Base-by-base conservation (phyloP, 2,113 vertebrate genomes). In the Antigone vipio region DNA sequence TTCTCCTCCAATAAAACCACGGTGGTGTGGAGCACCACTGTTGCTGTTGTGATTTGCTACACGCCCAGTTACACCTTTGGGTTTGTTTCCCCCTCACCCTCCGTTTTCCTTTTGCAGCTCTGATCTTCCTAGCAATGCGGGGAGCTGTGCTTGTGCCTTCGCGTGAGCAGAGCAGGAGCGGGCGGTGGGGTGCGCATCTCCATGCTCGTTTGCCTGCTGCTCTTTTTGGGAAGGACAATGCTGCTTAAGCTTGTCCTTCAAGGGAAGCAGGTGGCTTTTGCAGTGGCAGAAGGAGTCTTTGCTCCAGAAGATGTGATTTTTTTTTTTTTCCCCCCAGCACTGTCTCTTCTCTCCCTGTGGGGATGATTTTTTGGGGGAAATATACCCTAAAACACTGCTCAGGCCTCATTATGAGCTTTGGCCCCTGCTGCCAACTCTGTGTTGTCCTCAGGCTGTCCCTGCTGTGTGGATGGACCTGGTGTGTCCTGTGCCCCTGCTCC, bases 201-300 rank as follows among this genome's bases (percentile, higher is more conserved):
- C 5, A 3, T 5, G 60, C 40, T 78, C 1, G 1, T 66, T 79
- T 88, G 26, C 38, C 20, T 20, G 15, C n/a, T 62, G 63, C 56
- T 64, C 19, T 35, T 83, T 94, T 66, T 55, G 68, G 87, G 84
- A 73, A 84, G 84, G 23, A 35, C 29, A 11, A 17, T 32, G 21
- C 66, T 78, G 22, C 53, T 77, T 32, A 75, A 85, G n/a, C 38
- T 23, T 50, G 64, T 81, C 38, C 64, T 53, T 82, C 77, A 30
- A 75, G 52, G 47, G 69, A 62, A 85, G 66, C 52, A 67, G 78
- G 62, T 91, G 80, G 40, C 72, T 85, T 87, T 84, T 94, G 59
- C 1, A 1, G 64, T 73, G 42, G 29, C 32, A 21, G 63, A 50
- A 53, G 17, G 34, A 47, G 12, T 45, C 69, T 76, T 35, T 53